These are phyloP conservation scores for Macrosoma leucophasiata DNA, from an alignment of 2,888 invertebrate genomes.

Conservation along the genomic window DNA sequence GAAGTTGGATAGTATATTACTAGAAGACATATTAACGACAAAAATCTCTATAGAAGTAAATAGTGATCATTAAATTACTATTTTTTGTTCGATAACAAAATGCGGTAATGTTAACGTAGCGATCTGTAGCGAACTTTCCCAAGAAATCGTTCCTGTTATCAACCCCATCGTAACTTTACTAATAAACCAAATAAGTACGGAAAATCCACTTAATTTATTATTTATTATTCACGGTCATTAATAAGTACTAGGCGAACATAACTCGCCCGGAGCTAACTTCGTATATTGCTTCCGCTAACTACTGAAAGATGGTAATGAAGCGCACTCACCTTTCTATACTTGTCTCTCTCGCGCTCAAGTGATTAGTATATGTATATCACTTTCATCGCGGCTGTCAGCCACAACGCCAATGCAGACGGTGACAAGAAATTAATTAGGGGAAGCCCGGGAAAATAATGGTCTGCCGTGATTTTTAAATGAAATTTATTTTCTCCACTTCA, in stretches of 20 bases:
- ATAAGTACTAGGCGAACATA: slow-evolving; percentile 60
- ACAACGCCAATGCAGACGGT: slow-evolving; percentile 67
- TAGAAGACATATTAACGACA: no score
- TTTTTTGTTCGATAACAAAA: no score
- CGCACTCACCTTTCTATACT: slow-evolving; percentile 55
- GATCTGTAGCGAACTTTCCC: no score
- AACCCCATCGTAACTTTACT: no score
- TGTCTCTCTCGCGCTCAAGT: slow-evolving; percentile 33
- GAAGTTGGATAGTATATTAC: no score
- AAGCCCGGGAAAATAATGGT: slow-evolving; percentile 71
- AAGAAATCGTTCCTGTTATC: no score
- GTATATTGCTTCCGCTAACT: slow-evolving; percentile 64
- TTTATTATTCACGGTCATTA: slow-evolving; percentile 52
- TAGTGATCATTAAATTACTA: no score
- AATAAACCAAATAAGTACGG: slow-evolving; percentile 21
- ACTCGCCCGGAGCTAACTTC: slow-evolving; percentile 58
- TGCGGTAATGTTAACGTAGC: no score
- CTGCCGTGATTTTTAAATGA: slow-evolving; percentile 73
- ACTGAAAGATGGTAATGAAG: slow-evolving; percentile 71
- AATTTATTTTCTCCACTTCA: slow-evolving; percentile 74
- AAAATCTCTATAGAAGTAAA: no score
- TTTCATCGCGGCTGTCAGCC: slow-evolving; percentile 59
- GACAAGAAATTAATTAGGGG: slow-evolving; percentile 75
- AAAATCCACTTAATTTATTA: slow-evolving; percentile 33
- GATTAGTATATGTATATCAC: slow-evolving; percentile 30